Base-by-base conservation (phyloP, 2,888 invertebrate genomes). In the Tenthredo notha region DNA sequence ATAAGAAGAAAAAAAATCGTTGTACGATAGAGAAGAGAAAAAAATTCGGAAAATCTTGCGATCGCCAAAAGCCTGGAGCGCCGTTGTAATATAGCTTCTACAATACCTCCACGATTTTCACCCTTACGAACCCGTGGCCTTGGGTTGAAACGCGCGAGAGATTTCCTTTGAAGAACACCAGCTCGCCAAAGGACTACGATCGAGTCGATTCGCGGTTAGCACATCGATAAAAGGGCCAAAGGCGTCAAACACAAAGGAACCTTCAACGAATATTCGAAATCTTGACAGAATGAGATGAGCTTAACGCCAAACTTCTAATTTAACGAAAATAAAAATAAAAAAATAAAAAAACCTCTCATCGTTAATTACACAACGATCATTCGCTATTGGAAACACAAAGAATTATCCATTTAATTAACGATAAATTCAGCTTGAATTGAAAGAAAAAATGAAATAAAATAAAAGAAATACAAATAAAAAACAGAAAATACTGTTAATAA, bases 111-210 rank as follows among this genome's bases (percentile, higher is more conserved):
- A 40, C 80, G 61, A 80, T 58, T 80, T 40, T 58, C 21, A 61
- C 61, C 77, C 67, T 25, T 54, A 9, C 18, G 50, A 80, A 33
- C 9, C 54, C 54, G 15, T 25, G 33, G 18, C 9, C n/a, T 25
- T 37, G 61, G 80, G 80, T 43, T 80, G 25, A 61, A 80, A 80
- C 58, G 58, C 40, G 80, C 80, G 37, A 61, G 40, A 40, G 61
- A 80, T 80, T 58, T 61, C 80, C 80, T 80, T 80, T 80, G 80
- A 80, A 80, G 58, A 80, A 80, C 37, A 80, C 50, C 18, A 67
- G 15, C 50, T 50, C 10, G n/a, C 21, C 80, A 33, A 58, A 80
- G 40, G 40, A 40, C 43, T 18, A 21, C 33, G 25, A 58, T 61
- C 80, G 18, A 40, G n/a, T 61, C 58, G 61, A 61, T 58, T 58